Base-by-base conservation (phyloP, 2,888 invertebrate species). In the Rambutsinella grinnellia region DNA sequence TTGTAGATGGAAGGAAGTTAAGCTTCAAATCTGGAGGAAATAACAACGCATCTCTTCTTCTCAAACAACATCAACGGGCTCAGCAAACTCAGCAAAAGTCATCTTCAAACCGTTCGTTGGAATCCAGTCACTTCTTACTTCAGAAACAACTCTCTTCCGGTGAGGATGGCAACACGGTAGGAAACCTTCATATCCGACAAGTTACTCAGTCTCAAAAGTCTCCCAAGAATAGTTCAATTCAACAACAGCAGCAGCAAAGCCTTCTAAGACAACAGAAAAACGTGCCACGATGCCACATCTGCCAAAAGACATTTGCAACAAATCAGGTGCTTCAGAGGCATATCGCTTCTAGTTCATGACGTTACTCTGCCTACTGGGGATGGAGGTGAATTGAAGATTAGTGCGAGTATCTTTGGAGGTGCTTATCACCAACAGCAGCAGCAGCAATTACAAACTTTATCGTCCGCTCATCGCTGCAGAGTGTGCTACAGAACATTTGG, bases 401-500 rank as follows among this genome's bases (percentile, higher is more conserved):
- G 8, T 49, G 21, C 27, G 6, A 17, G 26, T 17, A 3, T 19
- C 49, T 2, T 58, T 28, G 15, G 21, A 21, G 27, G 44, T 23
- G 3, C 27, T n/a, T n/a, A n/a, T n/a, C n/a, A 24, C 2, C 15
- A 2, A 24, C 47, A 24, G 26, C 61, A 47, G 24, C 61, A 62
- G 21, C 51, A 44, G 10, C 65, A 44, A 36, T 1, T 8, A 24
- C 19, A 8, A 61, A 44, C n/a, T 46, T 23, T 27, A 21, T 28
- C 28, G 3, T 36, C 61, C 23, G 19, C 63, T 21, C 76, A 76
- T 23, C 28, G 75, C 51, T 79, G 79, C 58, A 61, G 76, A 27
- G 63, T 79, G 3, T 79, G 79, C 49, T 79, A 76, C 57, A 44
- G 79, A 57, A 79, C 71, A 15, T 79, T 79, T 51, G 71, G 76